Evolutionary conservation across 1,140 invertebrate species (phyloP).

Genomic region (Scaptomyza montana): DNA sequence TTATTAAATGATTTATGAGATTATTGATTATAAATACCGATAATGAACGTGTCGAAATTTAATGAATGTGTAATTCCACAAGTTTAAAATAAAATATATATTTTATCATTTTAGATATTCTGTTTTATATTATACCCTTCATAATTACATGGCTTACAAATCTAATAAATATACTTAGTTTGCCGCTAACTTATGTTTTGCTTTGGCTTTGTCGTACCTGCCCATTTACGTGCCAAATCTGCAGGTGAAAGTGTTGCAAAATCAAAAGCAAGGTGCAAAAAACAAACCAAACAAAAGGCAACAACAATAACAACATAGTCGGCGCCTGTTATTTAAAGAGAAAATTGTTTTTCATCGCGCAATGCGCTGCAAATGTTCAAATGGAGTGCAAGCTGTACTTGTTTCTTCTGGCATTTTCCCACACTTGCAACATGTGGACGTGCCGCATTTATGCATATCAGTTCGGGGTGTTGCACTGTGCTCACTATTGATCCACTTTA

Average conservation of each 20-base stretch:
- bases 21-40: too few species aligned
- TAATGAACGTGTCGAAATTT: too few species aligned
- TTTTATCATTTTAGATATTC: background rate
- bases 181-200: slow-evolving; percentile 30
- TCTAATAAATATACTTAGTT: slow-evolving; percentile 43
- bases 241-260: slow-evolving; percentile 80
- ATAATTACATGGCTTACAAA: slow-evolving; percentile 1
- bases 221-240: slow-evolving; percentile 76
- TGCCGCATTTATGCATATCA: slow-evolving; percentile 60
- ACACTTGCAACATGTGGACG: slow-evolving; percentile 54
- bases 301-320: slow-evolving; percentile 14
- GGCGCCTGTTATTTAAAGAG: slow-evolving; percentile 26
- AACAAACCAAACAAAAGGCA: slow-evolving; percentile 11
- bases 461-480: slow-evolving; percentile 14
- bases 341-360: slow-evolving; percentile 66
- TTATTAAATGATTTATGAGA: too few species aligned
- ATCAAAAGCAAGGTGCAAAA: slow-evolving; percentile 35
- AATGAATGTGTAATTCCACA: too few species aligned
- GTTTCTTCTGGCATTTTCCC: slow-evolving; percentile 51
- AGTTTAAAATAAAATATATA: too few species aligned
- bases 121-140: too few species aligned
- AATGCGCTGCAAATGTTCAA: slow-evolving; percentile 37
- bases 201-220: slow-evolving; percentile 56
- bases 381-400: slow-evolving; percentile 25
- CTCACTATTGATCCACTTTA: slow-evolving; percentile 31